Base-by-base conservation (phyloP, 1,140 invertebrate species). In the Drosophila serrata region DNA sequence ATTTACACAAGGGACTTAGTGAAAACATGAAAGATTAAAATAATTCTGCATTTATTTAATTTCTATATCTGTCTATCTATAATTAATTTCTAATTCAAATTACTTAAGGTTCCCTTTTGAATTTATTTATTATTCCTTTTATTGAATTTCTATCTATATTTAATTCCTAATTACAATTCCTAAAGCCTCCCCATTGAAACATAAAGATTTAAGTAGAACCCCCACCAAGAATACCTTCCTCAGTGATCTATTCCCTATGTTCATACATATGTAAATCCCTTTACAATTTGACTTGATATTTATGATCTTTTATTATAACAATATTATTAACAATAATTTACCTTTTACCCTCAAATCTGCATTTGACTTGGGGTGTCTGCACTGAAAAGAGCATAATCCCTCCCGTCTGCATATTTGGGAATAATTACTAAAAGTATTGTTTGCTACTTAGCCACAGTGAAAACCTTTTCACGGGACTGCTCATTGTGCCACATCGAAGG, bases 261-360 rank as follows among this genome's bases (percentile, higher is more conserved):
- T 11, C 39, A 17, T 31, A 55, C 45, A 51, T 65, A 45, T 55
- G 48, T 45, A 53, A 55, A 70, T 55, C 65, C 5, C 45, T 51
- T 64, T 51, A 64, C 35, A 51, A 68, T 65, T 65, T 69, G 65
- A 69, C 65, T 69, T 53, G 60, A 68, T 68, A 65, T 65, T 69
- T 65, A 51, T 65, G 60, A 43, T 69, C 61, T 65, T 51, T 42
- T 64, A 51, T 65, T 69, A 65, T 29, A 69, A 42, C 45, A 51
- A 69, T 69, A 69, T 65, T 69, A 65, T 65, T 69, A 65, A 69
- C 65, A 69, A 69, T 69, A 69, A 69, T 65, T 64, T 69, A 33
- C 37, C 65, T 29, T 68, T 65, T 65, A 65, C 65, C 65, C 65
- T 42, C 40, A 67, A 51, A 53, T 51, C 65, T 40, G n/a, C 45